Evolutionary conservation across 2,113 vertebrate genomes (phyloP).

Genomic region (Toxostoma redivivum): DNA sequence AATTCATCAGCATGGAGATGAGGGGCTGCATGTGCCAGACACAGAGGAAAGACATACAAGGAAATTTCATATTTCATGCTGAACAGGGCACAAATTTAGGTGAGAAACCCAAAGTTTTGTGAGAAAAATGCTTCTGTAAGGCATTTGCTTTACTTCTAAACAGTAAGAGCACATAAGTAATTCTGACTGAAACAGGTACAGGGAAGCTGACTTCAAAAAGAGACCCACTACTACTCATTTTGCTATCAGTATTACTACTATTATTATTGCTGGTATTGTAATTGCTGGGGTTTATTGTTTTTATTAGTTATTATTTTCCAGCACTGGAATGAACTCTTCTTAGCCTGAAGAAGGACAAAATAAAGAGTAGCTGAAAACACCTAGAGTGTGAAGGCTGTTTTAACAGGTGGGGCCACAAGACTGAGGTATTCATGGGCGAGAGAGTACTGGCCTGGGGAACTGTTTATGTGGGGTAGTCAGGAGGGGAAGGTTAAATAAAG

Average conservation of each 20-base stretch:
- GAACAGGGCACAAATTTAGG: background rate
- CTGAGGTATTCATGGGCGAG: too few relatives aligned
- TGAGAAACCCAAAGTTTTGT: background rate
- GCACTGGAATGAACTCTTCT: background rate
- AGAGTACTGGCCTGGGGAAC: fast-evolving
- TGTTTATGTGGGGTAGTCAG: background rate
- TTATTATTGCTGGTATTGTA: background rate
- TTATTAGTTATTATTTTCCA: background rate
- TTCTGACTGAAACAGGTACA: background rate
- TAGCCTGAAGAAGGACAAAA: background rate
- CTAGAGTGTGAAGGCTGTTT: background rate
- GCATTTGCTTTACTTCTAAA: background rate
- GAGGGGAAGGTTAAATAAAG: background rate
- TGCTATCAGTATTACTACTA: background rate
- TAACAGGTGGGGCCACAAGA: fast-evolving
- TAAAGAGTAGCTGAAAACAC: background rate
- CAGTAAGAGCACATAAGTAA: background rate
- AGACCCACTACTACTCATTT: background rate
- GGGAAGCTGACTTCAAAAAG: background rate
- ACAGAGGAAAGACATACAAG: background rate
- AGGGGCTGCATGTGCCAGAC: background rate
- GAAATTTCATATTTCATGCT: background rate
- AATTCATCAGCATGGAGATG: background rate
- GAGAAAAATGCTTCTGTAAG: background rate
- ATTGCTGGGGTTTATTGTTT: background rate